Percentiles rank a stretch among this genome's conserved stretches.
Conservation (phyloP, 1,140 invertebrate genomes). For the Lepidurus couesii region DNA sequence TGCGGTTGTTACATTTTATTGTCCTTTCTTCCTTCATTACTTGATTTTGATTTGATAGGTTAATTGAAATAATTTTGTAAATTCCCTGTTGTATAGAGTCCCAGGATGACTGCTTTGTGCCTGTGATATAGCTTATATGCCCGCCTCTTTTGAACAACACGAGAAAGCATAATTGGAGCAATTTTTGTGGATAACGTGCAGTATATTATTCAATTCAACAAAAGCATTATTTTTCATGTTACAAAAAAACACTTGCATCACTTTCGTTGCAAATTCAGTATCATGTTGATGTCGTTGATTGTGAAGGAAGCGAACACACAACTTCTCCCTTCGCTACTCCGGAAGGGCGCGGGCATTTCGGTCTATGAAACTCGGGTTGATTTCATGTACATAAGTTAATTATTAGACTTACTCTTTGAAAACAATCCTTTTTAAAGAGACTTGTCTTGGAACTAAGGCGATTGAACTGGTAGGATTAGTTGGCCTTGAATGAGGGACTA, state of each 20-base stretch:
- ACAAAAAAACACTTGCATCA: neutral
- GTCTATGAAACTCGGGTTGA: neutral
- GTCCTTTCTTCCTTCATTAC: neutral
- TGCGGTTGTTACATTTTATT: neutral
- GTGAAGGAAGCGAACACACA: no score
- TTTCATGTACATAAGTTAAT: neutral
- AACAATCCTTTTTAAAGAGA: neutral
- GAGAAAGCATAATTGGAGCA: neutral
- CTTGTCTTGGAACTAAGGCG: neutral
- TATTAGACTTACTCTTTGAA: neutral
- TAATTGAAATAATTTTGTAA: neutral
- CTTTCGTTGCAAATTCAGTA: neutral
- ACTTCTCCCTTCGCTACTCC: no score
- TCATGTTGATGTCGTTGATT: neutral
- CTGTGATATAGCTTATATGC: conserved; percentile 18
- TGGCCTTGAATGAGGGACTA: neutral
- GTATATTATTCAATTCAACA: neutral
- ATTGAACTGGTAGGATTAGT: neutral
- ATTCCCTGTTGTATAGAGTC: neutral
- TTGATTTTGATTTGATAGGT: neutral
- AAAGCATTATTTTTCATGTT: neutral
- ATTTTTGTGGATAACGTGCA: neutral
- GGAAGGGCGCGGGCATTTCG: neutral
- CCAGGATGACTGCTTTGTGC: neutral
- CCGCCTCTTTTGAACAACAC: neutral